phyloP scores from a whole-genome alignment of 2,888 invertebrate genomes.

The Amaurobius ferox region DNA sequence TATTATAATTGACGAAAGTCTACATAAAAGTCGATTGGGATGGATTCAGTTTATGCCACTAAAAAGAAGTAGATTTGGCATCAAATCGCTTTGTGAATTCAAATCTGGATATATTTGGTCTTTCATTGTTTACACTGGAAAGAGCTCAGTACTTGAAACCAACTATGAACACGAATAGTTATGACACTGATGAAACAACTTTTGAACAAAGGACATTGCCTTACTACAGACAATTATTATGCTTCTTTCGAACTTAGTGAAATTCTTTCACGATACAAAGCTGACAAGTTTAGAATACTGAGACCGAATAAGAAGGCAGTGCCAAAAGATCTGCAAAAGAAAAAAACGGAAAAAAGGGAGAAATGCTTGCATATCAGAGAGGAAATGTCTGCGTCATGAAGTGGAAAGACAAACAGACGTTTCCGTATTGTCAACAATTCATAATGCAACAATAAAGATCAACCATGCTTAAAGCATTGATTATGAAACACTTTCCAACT shows the following conservation, averaged over 20 bases:
- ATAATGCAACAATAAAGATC: neutral
- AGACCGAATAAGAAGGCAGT: neutral
- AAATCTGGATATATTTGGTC: no score
- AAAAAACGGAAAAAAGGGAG: conserved; percentile 15
- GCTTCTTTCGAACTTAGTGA: no score
- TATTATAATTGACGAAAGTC: conserved; percentile 25
- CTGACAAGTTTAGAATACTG: neutral
- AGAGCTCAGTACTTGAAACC: no score
- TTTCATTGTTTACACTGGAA: no score
- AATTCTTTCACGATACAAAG: neutral
- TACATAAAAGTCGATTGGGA: conserved; percentile 65
- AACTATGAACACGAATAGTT: no score
- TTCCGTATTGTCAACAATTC: neutral
- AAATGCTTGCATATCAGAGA: conserved; percentile 41
- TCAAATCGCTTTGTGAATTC: no score
- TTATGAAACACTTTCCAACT: no score
- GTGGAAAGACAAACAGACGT: conserved; percentile 18
- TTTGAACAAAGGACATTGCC: no score
- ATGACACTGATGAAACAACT: no score
- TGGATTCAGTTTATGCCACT: conserved; percentile 72
- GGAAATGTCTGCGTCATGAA: conserved; percentile 25
- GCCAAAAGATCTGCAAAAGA: neutral
- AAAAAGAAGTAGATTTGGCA: no score
- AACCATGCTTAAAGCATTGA: no score
- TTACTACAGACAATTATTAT: no score